Percentiles rank a stretch among this genome's conserved stretches.
Conservation (phyloP, 2,113 vertebrate genomes). For the Silurus asotus region DNA sequence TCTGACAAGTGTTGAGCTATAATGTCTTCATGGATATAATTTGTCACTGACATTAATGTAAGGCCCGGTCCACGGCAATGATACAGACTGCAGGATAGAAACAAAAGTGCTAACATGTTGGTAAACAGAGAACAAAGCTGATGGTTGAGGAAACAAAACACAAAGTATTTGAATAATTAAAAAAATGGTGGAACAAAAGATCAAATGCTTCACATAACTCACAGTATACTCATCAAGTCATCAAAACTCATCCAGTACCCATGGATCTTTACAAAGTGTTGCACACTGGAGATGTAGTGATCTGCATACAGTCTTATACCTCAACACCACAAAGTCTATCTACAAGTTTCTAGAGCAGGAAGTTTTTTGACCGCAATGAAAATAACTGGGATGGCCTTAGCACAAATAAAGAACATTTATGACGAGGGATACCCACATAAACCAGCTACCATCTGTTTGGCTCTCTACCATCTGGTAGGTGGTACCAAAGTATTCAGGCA, state of each 20-base stretch:
- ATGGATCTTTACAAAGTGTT: not conserved
- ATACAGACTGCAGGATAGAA: not conserved
- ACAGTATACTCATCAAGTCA: not conserved
- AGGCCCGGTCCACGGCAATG: not conserved
- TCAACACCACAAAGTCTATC: not conserved
- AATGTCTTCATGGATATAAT: not conserved
- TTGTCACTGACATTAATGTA: not conserved
- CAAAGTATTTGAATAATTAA: not conserved
- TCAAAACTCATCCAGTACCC: not conserved
- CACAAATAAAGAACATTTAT: constrained; percentile 15
- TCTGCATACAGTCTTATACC: not conserved
- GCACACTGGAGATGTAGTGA: not conserved
- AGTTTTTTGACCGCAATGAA: not conserved
- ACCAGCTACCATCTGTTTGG: constrained; percentile 13
- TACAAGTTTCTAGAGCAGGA: not conserved
- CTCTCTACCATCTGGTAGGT: not conserved
- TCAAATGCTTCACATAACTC: not conserved
- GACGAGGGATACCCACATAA: not conserved
- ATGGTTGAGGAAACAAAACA: not conserved
- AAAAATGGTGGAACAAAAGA: not conserved
- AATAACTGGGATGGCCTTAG: not conserved
- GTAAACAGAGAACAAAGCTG: not conserved
- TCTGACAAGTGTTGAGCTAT: not conserved
- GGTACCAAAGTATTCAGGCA: not conserved
- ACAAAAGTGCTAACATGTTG: not conserved